Base-by-base conservation (phyloP, 2,888 invertebrate species). In the Hydriomena furcata region DNA sequence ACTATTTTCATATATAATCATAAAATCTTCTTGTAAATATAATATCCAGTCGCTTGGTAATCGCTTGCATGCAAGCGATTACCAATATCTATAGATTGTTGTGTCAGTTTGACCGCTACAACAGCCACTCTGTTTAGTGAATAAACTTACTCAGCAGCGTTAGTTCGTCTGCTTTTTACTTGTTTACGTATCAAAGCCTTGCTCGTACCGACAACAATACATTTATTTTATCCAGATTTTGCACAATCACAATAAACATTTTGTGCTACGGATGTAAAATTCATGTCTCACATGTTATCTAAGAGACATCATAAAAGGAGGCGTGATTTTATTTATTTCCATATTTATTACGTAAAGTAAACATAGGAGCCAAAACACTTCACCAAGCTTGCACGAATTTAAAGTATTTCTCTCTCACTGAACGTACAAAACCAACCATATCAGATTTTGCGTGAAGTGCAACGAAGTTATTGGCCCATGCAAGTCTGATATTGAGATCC, bases 181-280 rank as follows among this genome's bases (percentile, higher is more conserved):
- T 82, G 82, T 85, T 82, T 82, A 79, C 79, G 71, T 79, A 79
- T 79, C 76, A 71, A 71, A 63, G 70, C 68, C 61, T 68, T 66
- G 67, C 70, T 68, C 68, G 66, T 70, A 74, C 71, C 66, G 69
- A 65, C 74, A 71, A 72, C 68, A 69, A 71, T 70, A 68, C 65
- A 73, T 79, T 76, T 78, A 71, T 74, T 76, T 70, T 70, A 64
- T 65, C 66, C 62, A 60, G 61, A 56, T 55, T 63, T 59, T 59
- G 61, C 58, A 58, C 61, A 58, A 58, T 50, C 52, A 55, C 47
- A 55, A 55, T 38, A 54, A 41, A 50, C 34, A 38, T 51, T 42
- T 43, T 31, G 23, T 44, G 47, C 36, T 46, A 47, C 47, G 23
- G 27, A 53, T 35, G 43, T 27, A 44, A 50, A 42, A 48, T 36